Conservation (phyloP, 2,113 vertebrate genomes). For the Benitochromis conjunctus region DNA sequence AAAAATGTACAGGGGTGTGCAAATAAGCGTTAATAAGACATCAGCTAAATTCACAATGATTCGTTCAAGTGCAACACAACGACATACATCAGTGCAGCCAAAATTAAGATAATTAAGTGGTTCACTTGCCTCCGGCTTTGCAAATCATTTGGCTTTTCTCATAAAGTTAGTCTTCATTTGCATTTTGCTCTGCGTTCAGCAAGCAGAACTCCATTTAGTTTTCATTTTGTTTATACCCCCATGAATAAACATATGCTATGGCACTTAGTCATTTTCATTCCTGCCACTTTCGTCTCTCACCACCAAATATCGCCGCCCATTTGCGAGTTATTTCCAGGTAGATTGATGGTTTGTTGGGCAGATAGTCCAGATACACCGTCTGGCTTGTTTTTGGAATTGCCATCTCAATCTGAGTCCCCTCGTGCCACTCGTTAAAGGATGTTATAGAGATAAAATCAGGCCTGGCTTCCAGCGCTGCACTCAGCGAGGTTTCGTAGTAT, state of each 20-base stretch:
- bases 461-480: conserved; percentile 78
- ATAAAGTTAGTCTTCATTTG: neutral
- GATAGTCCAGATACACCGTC: conserved; percentile 86
- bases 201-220: neutral
- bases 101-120: neutral
- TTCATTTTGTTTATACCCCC: neutral
- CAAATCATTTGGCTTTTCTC: neutral
- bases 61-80: neutral
- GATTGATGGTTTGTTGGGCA: conserved; percentile 85
- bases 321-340: conserved; percentile 93
- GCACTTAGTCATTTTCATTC: conserved; percentile 50
- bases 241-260: neutral
- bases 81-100: neutral
- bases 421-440: conserved; percentile 98
- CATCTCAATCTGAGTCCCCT: conserved; percentile 96
- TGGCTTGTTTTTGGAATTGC: conserved; percentile 84
- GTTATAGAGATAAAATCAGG: conserved; percentile 91
- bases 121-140: neutral
- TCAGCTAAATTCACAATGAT: conserved; percentile 10
- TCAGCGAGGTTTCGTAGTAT: conserved; percentile 90
- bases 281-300: conserved; percentile 80
- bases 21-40: neutral
- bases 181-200: neutral
- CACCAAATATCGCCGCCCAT: conserved; percentile 88
- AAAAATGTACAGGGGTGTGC: neutral